Conservation (phyloP, 2,797 vertebrate species). For the Coilia nasus region DNA sequence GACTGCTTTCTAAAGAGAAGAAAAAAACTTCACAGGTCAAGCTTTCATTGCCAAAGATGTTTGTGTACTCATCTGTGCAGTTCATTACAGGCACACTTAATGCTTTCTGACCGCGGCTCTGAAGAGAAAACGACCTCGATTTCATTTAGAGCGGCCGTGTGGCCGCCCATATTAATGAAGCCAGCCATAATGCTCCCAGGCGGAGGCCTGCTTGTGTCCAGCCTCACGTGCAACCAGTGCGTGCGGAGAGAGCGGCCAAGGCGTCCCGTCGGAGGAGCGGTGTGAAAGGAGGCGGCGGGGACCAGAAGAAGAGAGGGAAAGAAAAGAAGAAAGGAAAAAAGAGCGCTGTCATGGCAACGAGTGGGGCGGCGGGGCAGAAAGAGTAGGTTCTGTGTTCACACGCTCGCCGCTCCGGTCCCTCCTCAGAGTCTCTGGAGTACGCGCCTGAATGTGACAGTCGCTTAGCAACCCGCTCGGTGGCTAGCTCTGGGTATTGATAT, state of each 20-base stretch:
- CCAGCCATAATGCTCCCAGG: not conserved
- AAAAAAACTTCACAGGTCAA: conserved; percentile 11
- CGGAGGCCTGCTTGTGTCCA: not conserved
- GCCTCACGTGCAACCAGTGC: conserved; percentile 25
- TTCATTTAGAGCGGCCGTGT: not conserved
- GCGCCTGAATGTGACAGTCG: conserved; percentile 62
- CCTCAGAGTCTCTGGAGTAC: conserved; percentile 55
- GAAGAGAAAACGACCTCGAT: conserved; percentile 18
- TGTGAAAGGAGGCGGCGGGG: not conserved
- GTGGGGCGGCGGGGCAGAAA: conserved; percentile 43
- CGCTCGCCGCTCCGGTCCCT: conserved; percentile 31
- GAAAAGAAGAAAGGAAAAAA: not conserved
- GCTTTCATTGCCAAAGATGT: conserved; percentile 17
- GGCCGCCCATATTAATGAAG: conserved; percentile 33
- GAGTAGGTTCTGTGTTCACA: conserved; percentile 34
- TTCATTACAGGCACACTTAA: conserved; percentile 24
- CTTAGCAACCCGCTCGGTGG: conserved; percentile 80
- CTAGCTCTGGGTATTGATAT: conserved; percentile 65
- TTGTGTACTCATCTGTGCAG: conserved; percentile 25
- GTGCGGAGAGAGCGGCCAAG: not conserved
- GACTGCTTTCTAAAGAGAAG: not conserved
- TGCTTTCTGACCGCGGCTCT: conserved; percentile 14
- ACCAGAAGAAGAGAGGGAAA: not conserved
- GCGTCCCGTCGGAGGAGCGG: not conserved
- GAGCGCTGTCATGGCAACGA: conserved; percentile 74